Base-by-base conservation (phyloP, 2,888 invertebrate genomes). In the Hypomecis punctinalis region DNA sequence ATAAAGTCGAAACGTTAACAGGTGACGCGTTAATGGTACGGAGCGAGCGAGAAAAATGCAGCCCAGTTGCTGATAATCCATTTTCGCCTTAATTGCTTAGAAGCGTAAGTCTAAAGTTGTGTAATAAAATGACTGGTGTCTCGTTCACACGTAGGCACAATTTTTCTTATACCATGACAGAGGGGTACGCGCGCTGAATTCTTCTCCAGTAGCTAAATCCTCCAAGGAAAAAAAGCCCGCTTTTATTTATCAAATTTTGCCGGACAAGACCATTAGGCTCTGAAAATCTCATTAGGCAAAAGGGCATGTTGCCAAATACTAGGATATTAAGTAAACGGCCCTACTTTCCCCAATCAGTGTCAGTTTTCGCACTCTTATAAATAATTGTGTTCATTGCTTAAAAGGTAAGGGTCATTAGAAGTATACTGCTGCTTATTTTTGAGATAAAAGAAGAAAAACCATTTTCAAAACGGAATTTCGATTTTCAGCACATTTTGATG, bases 321-420 rank as follows among this genome's bases (percentile, higher is more conserved):
- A 54, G 53, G 53, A 37, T 58, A 48, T 58, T 58, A 58, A 13
- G 49, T 40, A 59, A 59, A 58, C 43, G 54, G n/a, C 45, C 49
- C 33, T n/a, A 40, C 57, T 49, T 45, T 39, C 36, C 52, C 63
- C 58, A 62, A 63, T 63, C 59, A 63, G 58, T 59, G 63, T 63
- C 63, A 63, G 53, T 53, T 63, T 54, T 52, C 43, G 36, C 43
- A 54, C 63, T 59, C 59, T 59, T 43, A n/a, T n/a, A 48, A 48
- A 53, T 59, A 54, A 53, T 58, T 53, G 43, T 56, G 45, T 51
- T 56, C 61, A 42, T 61, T 61, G 47, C 61, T 60, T 52, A 46
- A 53, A 54, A 60, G 61, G 54, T 61, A 46, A 48, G n/a, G 36
- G 47, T 61, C 53, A 61, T 61, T 61, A 61, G 5, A 39, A 10